Percentiles rank a stretch among this genome's conserved stretches.
phyloP scores from a whole-genome alignment of 2,888 invertebrate species.

The Lasioglossum villosulum region DNA sequence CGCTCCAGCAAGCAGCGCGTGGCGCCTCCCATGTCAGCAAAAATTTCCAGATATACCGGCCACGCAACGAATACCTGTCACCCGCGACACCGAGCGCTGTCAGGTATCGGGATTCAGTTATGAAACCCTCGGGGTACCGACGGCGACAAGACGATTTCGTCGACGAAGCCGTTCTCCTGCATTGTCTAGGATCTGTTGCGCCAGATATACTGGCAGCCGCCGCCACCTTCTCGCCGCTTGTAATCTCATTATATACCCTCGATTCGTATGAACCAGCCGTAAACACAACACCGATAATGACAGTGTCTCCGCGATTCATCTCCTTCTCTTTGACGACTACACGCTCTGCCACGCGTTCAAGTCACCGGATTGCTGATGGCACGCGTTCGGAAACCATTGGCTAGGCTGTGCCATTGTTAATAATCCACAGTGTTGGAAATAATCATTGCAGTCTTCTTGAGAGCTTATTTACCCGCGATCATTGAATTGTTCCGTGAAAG shows the following conservation, averaged over 20 bases:
- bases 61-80: constrained; percentile 54
- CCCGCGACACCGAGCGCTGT: constrained; percentile 35
- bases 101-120: constrained; percentile 59
- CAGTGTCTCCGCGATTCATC: too few species aligned
- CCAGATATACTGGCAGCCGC: not conserved
- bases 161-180: constrained; percentile 36
- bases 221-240: not conserved
- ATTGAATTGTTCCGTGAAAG: not conserved
- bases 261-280: not conserved
- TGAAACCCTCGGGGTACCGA: constrained; percentile 47
- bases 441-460: not conserved
- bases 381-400: not conserved
- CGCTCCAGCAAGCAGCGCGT: constrained; percentile 14
- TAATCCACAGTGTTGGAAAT: not conserved
- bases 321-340: not conserved
- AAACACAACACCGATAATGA: not conserved
- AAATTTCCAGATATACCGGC: constrained; percentile 55
- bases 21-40: constrained; percentile 37
- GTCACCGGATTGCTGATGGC: not conserved
- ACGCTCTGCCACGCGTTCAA: not conserved
- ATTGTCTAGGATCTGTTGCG: constrained; percentile 54
- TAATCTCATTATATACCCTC: constrained; percentile 6
- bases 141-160: not conserved
- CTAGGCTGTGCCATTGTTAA: not conserved
- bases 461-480: not conserved